Conservation (phyloP, 92 coral and sea anemone genomes). For the Parazoanthus swiftii region DNA sequence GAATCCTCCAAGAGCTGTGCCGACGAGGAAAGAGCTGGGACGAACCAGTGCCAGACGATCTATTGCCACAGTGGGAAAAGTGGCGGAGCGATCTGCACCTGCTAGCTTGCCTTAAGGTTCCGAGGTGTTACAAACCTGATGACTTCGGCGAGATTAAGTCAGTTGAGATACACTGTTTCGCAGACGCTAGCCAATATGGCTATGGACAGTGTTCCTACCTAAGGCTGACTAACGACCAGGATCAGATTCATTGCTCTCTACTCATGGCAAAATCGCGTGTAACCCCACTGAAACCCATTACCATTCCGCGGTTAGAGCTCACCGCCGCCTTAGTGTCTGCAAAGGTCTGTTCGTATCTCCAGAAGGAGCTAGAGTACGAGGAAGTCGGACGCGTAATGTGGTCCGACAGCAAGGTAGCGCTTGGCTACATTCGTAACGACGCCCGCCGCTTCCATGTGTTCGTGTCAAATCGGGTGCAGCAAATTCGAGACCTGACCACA, state of each 20-base stretch:
- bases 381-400: not conserved
- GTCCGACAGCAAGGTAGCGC: constrained; percentile 15
- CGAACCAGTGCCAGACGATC: no score
- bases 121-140: no score
- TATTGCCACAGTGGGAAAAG: constrained; percentile 15
- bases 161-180: not conserved
- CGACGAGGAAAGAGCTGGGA: constrained; percentile 1
- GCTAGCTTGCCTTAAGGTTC: constrained; percentile 5
- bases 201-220: constrained; percentile 21
- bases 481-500: no score
- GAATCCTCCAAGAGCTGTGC: constrained; percentile 45
- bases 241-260: not conserved
- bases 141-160: not conserved
- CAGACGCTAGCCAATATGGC: constrained; percentile 16
- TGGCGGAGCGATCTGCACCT: not conserved
- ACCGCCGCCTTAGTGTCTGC: constrained; percentile 4
- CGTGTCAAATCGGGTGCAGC: not conserved
- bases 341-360: not conserved
- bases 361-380: constrained; percentile 5
- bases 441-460: not conserved
- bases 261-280: constrained; percentile 8
- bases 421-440: constrained; percentile 14
- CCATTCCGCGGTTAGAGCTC: not conserved
- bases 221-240: not conserved
- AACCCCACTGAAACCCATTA: no score